Evolutionary conservation across 1,140 invertebrate species (phyloP), one percentile per base, ranked within the genome.

Genomic region (Scaptomyza graminum): DNA sequence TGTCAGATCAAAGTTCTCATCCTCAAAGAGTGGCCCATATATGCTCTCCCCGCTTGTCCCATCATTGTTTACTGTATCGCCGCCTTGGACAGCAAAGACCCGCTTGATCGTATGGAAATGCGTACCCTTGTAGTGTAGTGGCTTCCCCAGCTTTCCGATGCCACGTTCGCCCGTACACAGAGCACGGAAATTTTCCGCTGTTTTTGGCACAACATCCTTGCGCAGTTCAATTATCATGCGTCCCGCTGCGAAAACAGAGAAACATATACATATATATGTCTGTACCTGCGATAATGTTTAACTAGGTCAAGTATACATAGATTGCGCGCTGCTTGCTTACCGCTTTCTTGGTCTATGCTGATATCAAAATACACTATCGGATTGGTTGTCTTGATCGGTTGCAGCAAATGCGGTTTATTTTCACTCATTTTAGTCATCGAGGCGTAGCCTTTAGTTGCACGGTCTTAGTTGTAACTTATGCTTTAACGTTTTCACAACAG

Each of bases 31-130:
- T 1, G 93, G 91, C 9, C 98, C 98, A 92, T 99, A 99, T 83
- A 99, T 99, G 89, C 97, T 98, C 85, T 98, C 97, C 6, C 98
- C 97, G 50, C 96, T 95, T 28, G 95, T 95, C 0, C 98, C 98
- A 94, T 98, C 94, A 56, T 94, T 94, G 80, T 96, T 95, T 0
- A 90, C 81, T 1, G 96, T 93, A 89, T 98, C 97, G 15, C 97
- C 97, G 15, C 96, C 95, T 93, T 97, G 96, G 12, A 96, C 94
- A 94, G 97, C 96, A 91, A 96, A 97, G 73, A 96, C 94, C 2
- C 94, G 92, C 47, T 90, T 88, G 39, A 95, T 95, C 93, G 94
- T 95, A 91, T 97, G 96, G 91, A 98, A 96, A 50, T 92, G 92
- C 1, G 93, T 93, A 46, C 95, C 95, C 91, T 96, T 97, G 77